Evolutionary conservation across 2,113 vertebrate genomes (phyloP), one percentile per base, ranked within the genome.

Genomic region (Myrmecophaga tridactyla): DNA sequence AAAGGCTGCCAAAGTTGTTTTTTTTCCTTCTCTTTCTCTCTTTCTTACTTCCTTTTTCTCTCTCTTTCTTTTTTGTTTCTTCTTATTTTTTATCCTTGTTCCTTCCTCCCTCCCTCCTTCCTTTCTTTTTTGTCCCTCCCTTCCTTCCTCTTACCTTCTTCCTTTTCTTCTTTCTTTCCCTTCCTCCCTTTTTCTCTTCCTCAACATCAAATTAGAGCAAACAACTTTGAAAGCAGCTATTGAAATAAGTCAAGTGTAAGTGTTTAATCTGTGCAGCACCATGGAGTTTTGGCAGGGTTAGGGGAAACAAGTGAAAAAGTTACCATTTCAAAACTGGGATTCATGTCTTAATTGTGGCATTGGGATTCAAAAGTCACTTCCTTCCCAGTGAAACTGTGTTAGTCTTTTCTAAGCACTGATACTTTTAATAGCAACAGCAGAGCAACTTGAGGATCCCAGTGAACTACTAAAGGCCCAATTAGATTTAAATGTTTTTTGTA

Each of bases 181-280:
- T 48, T 48, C 46, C 46, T 48, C 11, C 46, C 46, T 48, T 48
- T 11, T 11, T 48, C 11, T n/a, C 46, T 48, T 48, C 11, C 46
- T 48, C 46, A n/a, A n/a, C n/a, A n/a, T n/a, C n/a, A n/a, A n/a
- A n/a, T n/a, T n/a, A n/a, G n/a, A n/a, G n/a, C 11, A 96, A 95
- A 94, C 10, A 82, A 25, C 21, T 80, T 92, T 94, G 83, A 96
- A 96, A 94, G 34, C 48, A 97, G 95, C 94, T 83, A 88, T 69
- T 97, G 93, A 88, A 97, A 95, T 94, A 92, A 41, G 83, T 97
- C 95, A 96, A 86, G 36, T 94, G 84, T 76, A 97, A 96, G 83
- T 97, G 89, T 96, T 96, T 97, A 95, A 96, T 94, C 70, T 80
- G 89, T 93, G 43, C 65, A 72, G 41, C 34, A 36, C 8, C 43